phyloP scores from a whole-genome alignment of 2,888 invertebrate genomes.

The Gisinianus flammeolus region DNA sequence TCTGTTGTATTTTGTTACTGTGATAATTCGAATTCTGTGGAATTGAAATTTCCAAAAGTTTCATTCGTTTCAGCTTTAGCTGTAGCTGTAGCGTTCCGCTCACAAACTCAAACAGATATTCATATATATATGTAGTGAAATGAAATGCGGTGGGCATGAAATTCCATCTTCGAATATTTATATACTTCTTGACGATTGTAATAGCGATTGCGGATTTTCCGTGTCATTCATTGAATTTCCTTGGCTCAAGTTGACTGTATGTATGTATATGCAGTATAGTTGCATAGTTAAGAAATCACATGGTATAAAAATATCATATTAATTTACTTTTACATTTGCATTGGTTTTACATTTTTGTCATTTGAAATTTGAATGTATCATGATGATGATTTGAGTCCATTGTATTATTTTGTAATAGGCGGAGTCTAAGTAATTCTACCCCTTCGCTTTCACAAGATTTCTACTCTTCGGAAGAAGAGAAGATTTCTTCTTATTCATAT shows the following conservation, averaged over 20 bases:
- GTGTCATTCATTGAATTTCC: neutral
- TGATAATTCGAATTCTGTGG: no score
- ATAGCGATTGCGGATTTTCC: neutral
- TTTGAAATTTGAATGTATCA: neutral
- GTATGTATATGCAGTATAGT: neutral
- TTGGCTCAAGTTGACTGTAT: neutral
- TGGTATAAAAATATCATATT: neutral
- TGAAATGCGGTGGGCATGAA: neutral
- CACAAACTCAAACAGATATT: no score
- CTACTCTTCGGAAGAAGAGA: slow-evolving; percentile 40
- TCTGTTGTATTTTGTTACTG: no score
- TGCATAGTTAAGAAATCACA: neutral
- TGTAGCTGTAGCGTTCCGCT: no score
- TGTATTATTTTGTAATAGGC: slow-evolving; percentile 24
- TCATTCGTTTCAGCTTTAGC: no score
- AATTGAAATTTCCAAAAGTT: no score
- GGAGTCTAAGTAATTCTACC: slow-evolving; percentile 37
- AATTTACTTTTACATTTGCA: neutral
- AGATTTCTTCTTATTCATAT: slow-evolving; percentile 31
- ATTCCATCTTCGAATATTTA: neutral
- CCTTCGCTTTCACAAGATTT: slow-evolving; percentile 44
- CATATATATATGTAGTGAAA: no score
- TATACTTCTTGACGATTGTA: neutral
- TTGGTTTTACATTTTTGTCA: neutral
- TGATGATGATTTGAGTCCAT: neutral